Evolutionary conservation across 2,113 vertebrate species (phyloP).

Genomic region (Stigmatopora argus): DNA sequence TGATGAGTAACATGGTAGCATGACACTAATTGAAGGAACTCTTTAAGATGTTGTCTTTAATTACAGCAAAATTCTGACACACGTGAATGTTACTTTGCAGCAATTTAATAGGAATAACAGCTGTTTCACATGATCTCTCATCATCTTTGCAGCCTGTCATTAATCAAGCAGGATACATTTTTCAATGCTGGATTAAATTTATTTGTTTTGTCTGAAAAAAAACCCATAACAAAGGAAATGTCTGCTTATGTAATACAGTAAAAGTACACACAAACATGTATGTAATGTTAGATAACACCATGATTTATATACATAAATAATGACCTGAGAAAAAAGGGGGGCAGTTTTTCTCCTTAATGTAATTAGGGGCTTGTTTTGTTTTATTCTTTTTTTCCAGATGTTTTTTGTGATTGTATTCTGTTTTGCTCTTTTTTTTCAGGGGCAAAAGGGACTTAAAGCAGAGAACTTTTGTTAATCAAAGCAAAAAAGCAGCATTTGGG

Average conservation of each 20-base stretch:
- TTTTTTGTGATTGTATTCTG: too few relatives aligned
- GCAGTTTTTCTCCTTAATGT: too few relatives aligned
- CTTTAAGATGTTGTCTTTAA: slow-evolving; percentile 1
- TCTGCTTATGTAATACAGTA: neutral
- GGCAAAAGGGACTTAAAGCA: too few relatives aligned
- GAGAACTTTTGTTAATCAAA: too few relatives aligned
- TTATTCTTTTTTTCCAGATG: too few relatives aligned
- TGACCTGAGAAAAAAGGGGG: too few relatives aligned
- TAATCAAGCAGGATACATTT: neutral
- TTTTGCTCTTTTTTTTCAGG: too few relatives aligned
- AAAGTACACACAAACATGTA: neutral
- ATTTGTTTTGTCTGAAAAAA: neutral
- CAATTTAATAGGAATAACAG: neutral
- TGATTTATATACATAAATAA: neutral
- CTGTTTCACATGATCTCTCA: neutral
- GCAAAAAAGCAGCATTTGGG: too few relatives aligned
- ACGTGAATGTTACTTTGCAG: neutral
- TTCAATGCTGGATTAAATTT: neutral
- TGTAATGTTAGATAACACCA: neutral
- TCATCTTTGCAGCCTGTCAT: neutral
- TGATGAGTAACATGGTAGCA: slow-evolving; percentile 5
- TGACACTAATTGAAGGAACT: neutral
- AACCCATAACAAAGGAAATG: neutral
- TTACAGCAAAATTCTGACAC: slow-evolving; percentile 1
- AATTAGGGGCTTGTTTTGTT: too few relatives aligned